Evolutionary conservation across 2,797 vertebrate genomes (phyloP).

Genomic region (Sebastes flavidus): DNA sequence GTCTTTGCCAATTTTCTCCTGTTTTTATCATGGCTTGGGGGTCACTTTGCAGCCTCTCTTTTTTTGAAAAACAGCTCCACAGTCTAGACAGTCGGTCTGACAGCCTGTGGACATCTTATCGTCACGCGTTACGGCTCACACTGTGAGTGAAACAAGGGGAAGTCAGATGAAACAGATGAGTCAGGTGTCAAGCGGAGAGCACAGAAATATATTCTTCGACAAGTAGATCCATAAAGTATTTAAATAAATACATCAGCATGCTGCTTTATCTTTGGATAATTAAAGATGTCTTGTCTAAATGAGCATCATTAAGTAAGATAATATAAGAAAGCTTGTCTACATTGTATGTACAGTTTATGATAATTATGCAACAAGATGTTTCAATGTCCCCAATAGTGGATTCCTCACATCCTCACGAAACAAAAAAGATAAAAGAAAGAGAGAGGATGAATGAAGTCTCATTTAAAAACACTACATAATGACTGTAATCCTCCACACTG

Average conservation of each 20-base stretch:
- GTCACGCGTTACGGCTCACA: conserved; percentile 11
- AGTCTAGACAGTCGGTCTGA: conserved; percentile 24
- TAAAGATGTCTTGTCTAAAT: conserved; percentile 41
- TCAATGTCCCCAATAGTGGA: conserved; percentile 37
- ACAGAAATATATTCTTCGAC: background rate
- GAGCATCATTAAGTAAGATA: conserved; percentile 48
- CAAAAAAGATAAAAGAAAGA: conserved; percentile 9
- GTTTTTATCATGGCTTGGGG: conserved; percentile 24
- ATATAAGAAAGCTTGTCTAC: conserved; percentile 42
- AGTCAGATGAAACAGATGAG: conserved; percentile 17
- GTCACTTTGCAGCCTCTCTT: conserved; percentile 24
- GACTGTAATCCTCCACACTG: conserved; percentile 70
- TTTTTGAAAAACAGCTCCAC: conserved; percentile 7
- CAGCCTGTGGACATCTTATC: conserved; percentile 46
- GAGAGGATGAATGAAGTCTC: conserved; percentile 58
- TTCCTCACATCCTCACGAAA: conserved; percentile 22
- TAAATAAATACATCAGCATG: background rate
- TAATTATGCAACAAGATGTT: conserved; percentile 55
- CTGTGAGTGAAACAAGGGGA: conserved; percentile 10
- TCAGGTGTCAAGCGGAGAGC: conserved; percentile 1
- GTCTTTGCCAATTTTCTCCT: conserved; percentile 38
- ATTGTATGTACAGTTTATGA: conserved; percentile 31
- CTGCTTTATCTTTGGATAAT: conserved; percentile 30
- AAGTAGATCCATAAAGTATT: background rate
- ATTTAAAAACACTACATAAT: conserved; percentile 68